A percentile compares a stretch with the other conserved stretches of the same genome.
phyloP scores from a whole-genome alignment of 2,113 vertebrate species.

The Pachyramphus minor region DNA sequence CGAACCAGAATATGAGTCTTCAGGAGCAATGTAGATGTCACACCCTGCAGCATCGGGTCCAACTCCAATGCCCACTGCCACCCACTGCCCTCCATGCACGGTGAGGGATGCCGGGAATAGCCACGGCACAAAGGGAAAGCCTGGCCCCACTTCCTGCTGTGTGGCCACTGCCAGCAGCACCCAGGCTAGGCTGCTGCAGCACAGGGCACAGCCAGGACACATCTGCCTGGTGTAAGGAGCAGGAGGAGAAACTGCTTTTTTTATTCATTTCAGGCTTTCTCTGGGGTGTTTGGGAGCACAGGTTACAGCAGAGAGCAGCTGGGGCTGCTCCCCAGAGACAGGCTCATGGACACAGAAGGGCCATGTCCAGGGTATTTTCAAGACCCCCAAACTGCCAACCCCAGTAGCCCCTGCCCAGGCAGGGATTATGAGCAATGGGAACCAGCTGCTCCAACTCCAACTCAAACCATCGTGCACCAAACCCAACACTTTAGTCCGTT shows the following conservation, averaged over 20 bases:
- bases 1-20: rapidly evolving
- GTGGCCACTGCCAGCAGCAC: background rate
- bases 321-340: rapidly evolving
- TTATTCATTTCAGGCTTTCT: rapidly evolving
- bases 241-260: background rate
- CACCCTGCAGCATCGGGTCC: rapidly evolving
- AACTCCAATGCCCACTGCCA: background rate
- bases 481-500: rapidly evolving
- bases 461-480: rapidly evolving
- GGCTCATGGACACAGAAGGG: background rate
- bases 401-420: background rate
- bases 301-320: background rate
- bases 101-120: rapidly evolving
- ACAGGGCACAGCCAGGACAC: rapidly evolving
- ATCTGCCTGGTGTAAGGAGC: rapidly evolving
- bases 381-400: background rate
- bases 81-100: background rate
- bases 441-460: no score
- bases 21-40: background rate
- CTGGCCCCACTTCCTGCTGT: rapidly evolving
- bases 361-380: rapidly evolving
- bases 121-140: background rate
- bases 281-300: background rate
- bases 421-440: rapidly evolving
- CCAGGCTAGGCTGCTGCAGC: background rate